Percentiles rank a stretch among this genome's conserved stretches.
Evolutionary conservation across 30 jellyfish, hydroid and myxozoan genomes (phyloP).

Genomic region (Rhopilema esculentum): DNA sequence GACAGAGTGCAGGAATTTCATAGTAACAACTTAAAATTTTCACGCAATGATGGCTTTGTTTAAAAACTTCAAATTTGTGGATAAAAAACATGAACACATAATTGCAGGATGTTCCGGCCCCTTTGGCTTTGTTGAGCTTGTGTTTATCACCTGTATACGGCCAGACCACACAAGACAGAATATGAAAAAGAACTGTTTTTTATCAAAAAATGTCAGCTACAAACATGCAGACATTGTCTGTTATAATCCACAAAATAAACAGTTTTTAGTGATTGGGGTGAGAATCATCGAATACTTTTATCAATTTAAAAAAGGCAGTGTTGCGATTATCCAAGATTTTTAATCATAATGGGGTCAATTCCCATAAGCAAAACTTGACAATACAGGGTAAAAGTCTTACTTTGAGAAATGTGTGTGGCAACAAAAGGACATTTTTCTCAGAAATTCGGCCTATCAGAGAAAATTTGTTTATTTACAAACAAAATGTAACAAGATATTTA

Average conservation of each 20-base stretch:
- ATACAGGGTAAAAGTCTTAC: neutral
- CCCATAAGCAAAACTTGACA: neutral
- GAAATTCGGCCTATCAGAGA: neutral
- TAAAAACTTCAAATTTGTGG: no score
- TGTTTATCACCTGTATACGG: neutral
- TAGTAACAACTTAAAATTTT: neutral
- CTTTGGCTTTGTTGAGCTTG: neutral
- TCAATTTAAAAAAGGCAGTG: no score
- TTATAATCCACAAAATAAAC: neutral
- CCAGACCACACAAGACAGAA: neutral
- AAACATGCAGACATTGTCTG: neutral
- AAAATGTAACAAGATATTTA: no score
- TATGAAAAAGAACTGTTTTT: no score
- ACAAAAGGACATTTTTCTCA: neutral
- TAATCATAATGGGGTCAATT: neutral
- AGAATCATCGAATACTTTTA: neutral
- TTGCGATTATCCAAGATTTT: neutral
- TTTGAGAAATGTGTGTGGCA: neutral
- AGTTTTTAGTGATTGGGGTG: neutral
- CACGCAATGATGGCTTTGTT: neutral
- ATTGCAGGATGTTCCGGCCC: neutral
- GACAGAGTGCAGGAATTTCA: neutral
- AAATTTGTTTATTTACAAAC: neutral
- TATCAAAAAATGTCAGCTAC: no score
- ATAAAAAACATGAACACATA: neutral